Base-by-base conservation (phyloP, 2,888 invertebrate genomes). In the Azorinus chamasolen region DNA sequence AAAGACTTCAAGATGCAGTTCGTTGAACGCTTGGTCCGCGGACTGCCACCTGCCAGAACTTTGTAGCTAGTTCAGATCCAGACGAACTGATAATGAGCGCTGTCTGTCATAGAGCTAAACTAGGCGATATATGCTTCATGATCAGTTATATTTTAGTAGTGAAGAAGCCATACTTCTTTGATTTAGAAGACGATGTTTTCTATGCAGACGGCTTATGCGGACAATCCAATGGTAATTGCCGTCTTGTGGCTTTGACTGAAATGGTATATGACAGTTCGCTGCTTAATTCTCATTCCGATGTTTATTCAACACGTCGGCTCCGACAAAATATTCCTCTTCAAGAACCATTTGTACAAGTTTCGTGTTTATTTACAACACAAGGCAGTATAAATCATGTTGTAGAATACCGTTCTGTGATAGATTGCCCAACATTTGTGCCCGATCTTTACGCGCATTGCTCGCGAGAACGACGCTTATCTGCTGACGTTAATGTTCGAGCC, bases 301-400 rank as follows among this genome's bases (percentile, higher is more conserved):
- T 64, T 64, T 54, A 64, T 45, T 16, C 54, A 64, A 45, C 22
- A 45, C 46, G 16, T 45, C 45, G 18, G 25, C 45, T 59, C 43
- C 32, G 27, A 46, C 45, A 45, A 59, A 59, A 46, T 32, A 46
- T 59, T 59, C 59, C 18, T 39, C 25, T 16, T 12, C 37, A 50
- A 22, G 62, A 62, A 32, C 46, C 39, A 16, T 37, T 27, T 50
- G 48, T 61, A 65, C 78, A 73, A 45, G 48, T 46, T 8, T 20
- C 24, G 48, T 78, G 72, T 80, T 80, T 80, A 80, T 76, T 61
- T 75, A 68, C 65, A 72, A 69, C 75, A 76, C 59, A 65, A 18
- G 75, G 64, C 22, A 32, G 50, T 27, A 37, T 59, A 37, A 68
- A 68, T 59, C 43, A 58, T 50, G 50, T 62, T 50, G 41, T 62